phyloP scores from a whole-genome alignment of 2,113 vertebrate species.

The Pangasianodon gigas region DNA sequence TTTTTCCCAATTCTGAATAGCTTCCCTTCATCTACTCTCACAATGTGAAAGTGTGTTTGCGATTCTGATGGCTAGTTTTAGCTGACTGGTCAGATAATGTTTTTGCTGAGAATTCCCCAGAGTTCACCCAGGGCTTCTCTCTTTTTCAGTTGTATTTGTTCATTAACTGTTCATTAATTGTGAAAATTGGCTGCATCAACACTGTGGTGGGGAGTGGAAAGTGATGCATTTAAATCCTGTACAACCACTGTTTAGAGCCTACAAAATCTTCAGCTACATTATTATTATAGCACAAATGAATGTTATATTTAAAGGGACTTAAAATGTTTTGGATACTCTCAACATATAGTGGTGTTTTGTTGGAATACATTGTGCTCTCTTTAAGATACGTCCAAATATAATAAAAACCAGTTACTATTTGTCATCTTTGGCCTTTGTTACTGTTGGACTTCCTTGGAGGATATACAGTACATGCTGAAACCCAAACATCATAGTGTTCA shows the following conservation, averaged over 20 bases:
- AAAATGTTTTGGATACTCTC: background rate
- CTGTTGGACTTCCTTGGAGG: background rate
- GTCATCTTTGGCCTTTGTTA: background rate
- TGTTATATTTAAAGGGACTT: background rate
- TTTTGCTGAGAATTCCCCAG: conserved; percentile 3
- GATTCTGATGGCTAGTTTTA: conserved; percentile 16
- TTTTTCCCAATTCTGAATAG: background rate
- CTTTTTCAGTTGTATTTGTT: conserved; percentile 22
- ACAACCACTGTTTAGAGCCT: background rate
- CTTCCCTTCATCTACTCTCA: conserved; percentile 1
- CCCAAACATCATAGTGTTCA: background rate
- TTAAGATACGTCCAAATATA: background rate
- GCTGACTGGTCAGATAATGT: conserved; percentile 39
- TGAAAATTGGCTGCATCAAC: background rate
- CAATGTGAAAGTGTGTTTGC: conserved; percentile 20
- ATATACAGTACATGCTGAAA: background rate
- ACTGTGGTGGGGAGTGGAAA: background rate
- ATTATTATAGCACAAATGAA: background rate
- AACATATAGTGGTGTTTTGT: background rate
- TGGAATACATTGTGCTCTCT: background rate
- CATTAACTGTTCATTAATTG: too few relatives aligned
- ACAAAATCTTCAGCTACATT: background rate
- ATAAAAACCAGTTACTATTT: background rate
- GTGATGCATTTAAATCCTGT: background rate
- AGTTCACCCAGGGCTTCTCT: background rate